Evolutionary conservation across 2,113 vertebrate species (phyloP).

Genomic region (Loxodonta africana): DNA sequence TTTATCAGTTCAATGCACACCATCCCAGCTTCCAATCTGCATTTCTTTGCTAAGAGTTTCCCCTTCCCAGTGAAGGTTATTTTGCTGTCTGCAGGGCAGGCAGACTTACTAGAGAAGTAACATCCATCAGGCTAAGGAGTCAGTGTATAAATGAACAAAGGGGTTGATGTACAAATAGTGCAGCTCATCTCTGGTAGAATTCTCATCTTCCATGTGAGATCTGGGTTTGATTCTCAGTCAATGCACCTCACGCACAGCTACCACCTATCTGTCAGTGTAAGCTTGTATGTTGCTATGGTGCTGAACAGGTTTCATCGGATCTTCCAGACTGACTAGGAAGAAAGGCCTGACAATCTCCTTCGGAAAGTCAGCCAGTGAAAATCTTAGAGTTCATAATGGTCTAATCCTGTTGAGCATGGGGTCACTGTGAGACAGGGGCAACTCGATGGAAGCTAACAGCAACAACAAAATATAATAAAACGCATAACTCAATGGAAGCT

Average conservation of each 20-base stretch:
- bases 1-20: accelerated
- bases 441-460: neutral
- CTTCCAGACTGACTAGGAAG: neutral
- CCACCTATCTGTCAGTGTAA: neutral
- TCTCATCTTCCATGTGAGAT: too few relatives aligned
- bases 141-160: neutral
- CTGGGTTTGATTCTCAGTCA: too few relatives aligned
- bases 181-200: neutral
- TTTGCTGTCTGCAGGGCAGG: neutral
- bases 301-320: neutral
- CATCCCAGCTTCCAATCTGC: too few relatives aligned
- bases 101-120: neutral
- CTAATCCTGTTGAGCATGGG: neutral
- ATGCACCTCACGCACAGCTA: too few relatives aligned
- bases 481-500: neutral
- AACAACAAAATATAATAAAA: too few relatives aligned
- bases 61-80: accelerated
- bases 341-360: neutral
- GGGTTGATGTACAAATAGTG: neutral
- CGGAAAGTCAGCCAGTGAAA: neutral
- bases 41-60: neutral
- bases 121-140: neutral
- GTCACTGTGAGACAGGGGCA: neutral
- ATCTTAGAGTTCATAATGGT: neutral
- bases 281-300: neutral